phyloP scores from a whole-genome alignment of 2,888 invertebrate species.

The Eupeodes luniger region DNA sequence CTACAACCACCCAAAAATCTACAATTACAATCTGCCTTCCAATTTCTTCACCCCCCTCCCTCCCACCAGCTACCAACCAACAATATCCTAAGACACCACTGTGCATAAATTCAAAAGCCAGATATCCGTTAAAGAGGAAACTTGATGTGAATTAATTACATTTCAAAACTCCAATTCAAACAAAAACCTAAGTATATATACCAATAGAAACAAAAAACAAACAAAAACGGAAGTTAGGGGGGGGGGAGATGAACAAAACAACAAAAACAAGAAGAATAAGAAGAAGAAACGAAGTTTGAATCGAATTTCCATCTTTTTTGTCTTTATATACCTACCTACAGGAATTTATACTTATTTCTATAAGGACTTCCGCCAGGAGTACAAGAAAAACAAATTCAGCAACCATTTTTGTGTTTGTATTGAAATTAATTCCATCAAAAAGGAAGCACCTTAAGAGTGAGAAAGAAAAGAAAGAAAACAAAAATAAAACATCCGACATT shows the following conservation, averaged over 20 bases:
- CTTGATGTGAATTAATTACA: constrained; percentile 70
- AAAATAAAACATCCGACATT: constrained; percentile 2
- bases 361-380: constrained; percentile 29
- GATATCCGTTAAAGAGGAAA: constrained; percentile 59
- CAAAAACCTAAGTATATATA: neutral
- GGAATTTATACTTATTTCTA: constrained; percentile 33
- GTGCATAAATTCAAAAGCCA: constrained; percentile 43
- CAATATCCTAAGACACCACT: neutral
- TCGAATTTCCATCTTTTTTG: constrained; percentile 55
- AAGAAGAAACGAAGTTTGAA: constrained; percentile 10
- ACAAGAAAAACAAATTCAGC: constrained; percentile 16
- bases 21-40: too few relatives aligned
- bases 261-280: neutral
- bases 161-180: constrained; percentile 48
- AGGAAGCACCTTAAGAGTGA: neutral
- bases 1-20: neutral
- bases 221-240: neutral
- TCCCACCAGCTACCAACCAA: neutral
- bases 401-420: constrained; percentile 32
- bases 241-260: neutral
- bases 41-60: too few relatives aligned
- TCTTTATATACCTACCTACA: neutral
- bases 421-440: constrained; percentile 45
- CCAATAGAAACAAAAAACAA: constrained; percentile 17
- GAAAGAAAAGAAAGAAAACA: neutral